Conservation (phyloP, 2,113 vertebrate species). For the Anser cygnoides region DNA sequence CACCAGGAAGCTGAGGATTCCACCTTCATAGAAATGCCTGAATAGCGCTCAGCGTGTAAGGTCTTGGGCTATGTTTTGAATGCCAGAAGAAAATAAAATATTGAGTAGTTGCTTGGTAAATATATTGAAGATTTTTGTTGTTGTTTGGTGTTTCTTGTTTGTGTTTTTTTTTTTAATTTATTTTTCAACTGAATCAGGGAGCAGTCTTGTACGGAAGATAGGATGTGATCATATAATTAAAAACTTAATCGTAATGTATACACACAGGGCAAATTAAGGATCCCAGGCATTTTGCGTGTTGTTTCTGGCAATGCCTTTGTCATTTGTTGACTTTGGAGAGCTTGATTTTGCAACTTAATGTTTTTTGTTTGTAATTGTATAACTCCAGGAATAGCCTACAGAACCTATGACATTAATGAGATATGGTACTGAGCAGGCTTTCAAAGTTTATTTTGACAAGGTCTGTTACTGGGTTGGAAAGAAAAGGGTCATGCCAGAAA, state of each 20-base stretch:
- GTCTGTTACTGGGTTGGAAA: background rate
- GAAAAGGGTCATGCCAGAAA: background rate
- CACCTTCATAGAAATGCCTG: background rate
- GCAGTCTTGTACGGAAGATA: background rate
- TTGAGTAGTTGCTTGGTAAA: background rate
- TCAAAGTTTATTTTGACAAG: constrained; percentile 1
- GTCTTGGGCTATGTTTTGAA: background rate
- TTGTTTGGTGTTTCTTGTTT: background rate
- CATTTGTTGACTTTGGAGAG: constrained; percentile 8
- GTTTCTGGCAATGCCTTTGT: constrained; percentile 2
- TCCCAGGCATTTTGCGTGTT: background rate
- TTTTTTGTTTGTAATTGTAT: background rate
- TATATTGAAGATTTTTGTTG: background rate
- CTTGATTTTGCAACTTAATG: background rate
- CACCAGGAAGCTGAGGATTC: background rate
- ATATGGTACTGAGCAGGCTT: background rate
- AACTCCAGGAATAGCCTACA: background rate
- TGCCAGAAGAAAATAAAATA: background rate
- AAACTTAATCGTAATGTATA: background rate
- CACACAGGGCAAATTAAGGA: background rate
- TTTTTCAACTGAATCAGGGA: background rate
- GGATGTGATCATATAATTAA: background rate
- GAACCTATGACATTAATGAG: background rate
- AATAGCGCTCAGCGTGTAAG: background rate
- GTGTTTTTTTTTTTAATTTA: background rate